A percentile compares a stretch with the other conserved stretches of the same genome.
Evolutionary conservation across 2,113 vertebrate species (phyloP).

Genomic region (Trematocara unimaculatum): DNA sequence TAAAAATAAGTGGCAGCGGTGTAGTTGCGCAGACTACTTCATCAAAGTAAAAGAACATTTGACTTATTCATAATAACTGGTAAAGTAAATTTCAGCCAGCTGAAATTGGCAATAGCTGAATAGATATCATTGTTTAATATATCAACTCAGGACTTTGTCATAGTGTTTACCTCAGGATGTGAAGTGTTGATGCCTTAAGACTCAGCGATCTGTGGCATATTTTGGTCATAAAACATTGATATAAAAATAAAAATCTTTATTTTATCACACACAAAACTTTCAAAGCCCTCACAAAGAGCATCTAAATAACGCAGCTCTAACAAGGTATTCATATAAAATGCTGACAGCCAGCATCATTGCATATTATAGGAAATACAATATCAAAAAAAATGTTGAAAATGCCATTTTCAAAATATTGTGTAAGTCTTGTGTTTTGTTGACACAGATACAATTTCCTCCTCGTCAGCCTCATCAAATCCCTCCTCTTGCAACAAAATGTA

Average conservation of each 20-base stretch:
- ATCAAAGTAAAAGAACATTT: not conserved
- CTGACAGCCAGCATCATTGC: not conserved
- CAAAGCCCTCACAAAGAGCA: not conserved
- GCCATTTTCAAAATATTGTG: not conserved
- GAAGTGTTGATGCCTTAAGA: not conserved
- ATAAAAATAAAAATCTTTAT: not conserved
- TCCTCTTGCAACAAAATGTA: not conserved
- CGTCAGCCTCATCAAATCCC: not conserved
- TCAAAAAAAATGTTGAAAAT: not conserved
- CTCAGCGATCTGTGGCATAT: not conserved
- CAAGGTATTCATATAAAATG: not conserved
- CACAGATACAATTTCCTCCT: not conserved
- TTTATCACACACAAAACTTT: not conserved
- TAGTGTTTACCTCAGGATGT: not conserved
- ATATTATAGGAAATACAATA: not conserved
- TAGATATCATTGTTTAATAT: not conserved
- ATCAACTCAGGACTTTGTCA: not conserved
- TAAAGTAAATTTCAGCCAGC: not conserved
- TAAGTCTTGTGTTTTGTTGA: not conserved
- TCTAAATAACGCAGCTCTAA: not conserved
- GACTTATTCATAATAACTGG: not conserved
- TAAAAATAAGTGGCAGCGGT: not conserved
- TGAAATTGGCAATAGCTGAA: not conserved
- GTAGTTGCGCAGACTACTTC: not conserved
- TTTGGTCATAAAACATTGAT: not conserved